These are phyloP conservation scores for Neodontobutis hainanensis DNA, from an alignment of 2,113 vertebrate species.

Conservation along the genomic window DNA sequence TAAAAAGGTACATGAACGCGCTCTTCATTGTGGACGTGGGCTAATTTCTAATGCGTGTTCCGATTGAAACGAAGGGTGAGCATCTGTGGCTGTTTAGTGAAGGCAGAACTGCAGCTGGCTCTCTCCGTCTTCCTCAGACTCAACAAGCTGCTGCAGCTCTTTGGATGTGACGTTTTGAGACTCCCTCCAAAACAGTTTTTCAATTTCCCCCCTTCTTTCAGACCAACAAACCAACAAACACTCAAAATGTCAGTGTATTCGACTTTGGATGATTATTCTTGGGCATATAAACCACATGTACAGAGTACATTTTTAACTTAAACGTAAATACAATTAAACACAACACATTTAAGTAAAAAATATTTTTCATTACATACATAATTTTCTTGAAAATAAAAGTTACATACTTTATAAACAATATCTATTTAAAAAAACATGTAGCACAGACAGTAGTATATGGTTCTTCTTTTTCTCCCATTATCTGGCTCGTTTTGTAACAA, in stretches of 20 bases:
- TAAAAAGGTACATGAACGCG: constrained; percentile 36
- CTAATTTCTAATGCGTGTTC: neutral
- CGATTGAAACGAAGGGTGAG: neutral
- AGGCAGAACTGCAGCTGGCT: constrained; percentile 12
- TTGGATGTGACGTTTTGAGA: constrained; percentile 58
- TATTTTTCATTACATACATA: neutral
- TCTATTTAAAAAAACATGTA: neutral
- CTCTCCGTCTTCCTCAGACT: constrained; percentile 9
- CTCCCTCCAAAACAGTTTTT: constrained; percentile 28
- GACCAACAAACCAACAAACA: constrained; percentile 5
- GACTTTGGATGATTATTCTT: neutral
- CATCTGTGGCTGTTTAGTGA: constrained; percentile 12
- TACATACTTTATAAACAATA: neutral
- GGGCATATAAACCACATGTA: no score
- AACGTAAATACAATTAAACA: neutral
- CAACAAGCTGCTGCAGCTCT: constrained; percentile 17
- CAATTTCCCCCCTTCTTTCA: constrained; percentile 24
- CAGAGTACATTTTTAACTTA: no score
- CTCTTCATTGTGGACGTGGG: constrained; percentile 36
- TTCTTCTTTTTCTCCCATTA: neutral
- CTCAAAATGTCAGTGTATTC: neutral
- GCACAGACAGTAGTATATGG: no score
- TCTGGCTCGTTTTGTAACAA: constrained; percentile 42
- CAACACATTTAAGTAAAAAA: neutral
- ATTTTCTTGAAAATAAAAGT: neutral